phyloP scores from a whole-genome alignment of 2,113 vertebrate genomes.

The Bos javanicus region DNA sequence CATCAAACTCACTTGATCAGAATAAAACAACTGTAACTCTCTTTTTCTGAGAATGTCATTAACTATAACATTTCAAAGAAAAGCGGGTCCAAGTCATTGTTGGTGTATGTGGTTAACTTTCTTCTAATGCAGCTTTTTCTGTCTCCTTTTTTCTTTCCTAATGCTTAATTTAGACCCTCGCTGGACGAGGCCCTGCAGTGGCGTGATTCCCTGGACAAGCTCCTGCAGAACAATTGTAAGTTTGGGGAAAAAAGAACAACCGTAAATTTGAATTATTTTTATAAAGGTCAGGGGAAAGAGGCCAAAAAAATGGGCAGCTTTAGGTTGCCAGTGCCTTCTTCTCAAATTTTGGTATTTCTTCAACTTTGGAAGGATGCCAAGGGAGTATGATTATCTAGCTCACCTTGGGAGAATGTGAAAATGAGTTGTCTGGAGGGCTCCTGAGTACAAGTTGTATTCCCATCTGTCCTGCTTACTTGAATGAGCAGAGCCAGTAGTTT shows the following conservation, averaged over 20 bases:
- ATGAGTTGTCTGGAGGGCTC: too few species aligned
- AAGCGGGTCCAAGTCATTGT: background rate
- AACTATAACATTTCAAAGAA: background rate
- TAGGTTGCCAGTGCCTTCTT: background rate
- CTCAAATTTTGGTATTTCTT: background rate
- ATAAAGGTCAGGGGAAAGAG: background rate
- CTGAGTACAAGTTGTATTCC: rapidly evolving
- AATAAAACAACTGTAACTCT: background rate
- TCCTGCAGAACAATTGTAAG: slow-evolving; percentile 93
- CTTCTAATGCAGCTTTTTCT: background rate
- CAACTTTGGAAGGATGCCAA: background rate
- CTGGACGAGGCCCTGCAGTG: slow-evolving; percentile 90
- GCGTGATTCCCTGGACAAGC: slow-evolving; percentile 92
- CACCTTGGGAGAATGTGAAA: background rate
- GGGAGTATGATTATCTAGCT: background rate
- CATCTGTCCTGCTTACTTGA: background rate
- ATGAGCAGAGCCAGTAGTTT: background rate
- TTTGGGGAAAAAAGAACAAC: slow-evolving; percentile 78
- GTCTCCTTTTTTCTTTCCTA: background rate
- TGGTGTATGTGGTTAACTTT: rapidly evolving
- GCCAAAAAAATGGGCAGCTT: background rate
- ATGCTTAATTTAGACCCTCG: slow-evolving; percentile 81
- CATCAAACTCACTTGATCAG: background rate
- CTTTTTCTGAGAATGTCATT: background rate
- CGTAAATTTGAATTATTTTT: slow-evolving; percentile 82